Percentiles rank a stretch among this genome's conserved stretches.
Conservation (phyloP, 2,888 invertebrate genomes). For the Meganola albula region DNA sequence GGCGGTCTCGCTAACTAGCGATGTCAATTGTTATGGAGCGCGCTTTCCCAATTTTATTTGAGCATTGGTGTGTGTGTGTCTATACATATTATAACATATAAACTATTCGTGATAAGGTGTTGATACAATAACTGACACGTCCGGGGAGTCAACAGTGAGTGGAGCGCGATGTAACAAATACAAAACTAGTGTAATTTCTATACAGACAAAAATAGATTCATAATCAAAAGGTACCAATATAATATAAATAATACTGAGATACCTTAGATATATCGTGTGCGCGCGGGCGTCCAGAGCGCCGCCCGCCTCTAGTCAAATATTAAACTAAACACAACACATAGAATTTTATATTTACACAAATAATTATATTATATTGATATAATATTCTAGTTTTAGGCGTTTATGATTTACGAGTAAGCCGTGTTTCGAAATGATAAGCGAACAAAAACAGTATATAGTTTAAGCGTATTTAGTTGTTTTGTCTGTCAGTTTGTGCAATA, state of each 20-base stretch:
- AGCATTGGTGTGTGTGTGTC: conserved; percentile 56
- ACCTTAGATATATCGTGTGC: conserved; percentile 48
- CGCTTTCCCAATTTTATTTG: conserved; percentile 58
- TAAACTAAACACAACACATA: conserved; percentile 72
- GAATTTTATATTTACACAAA: conserved; percentile 79
- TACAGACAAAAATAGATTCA: conserved; percentile 78
- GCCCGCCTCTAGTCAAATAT: conserved; percentile 77
- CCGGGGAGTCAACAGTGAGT: conserved; percentile 67
- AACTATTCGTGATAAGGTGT: conserved; percentile 69
- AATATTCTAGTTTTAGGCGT: conserved; percentile 77
- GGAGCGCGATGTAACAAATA: conserved; percentile 52
- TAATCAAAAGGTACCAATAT: conserved; percentile 86
- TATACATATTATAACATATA: conserved; percentile 40
- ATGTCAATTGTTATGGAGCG: conserved; percentile 68
- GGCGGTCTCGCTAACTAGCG: conserved; percentile 50
- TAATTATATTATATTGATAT: conserved; percentile 77
- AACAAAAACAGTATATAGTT: conserved; percentile 43
- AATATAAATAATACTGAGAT: conserved; percentile 73
- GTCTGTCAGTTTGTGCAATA: conserved; percentile 68
- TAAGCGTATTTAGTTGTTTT: conserved; percentile 60
- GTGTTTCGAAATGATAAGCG: conserved; percentile 41
- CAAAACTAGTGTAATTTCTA: conserved; percentile 78
- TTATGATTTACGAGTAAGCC: conserved; percentile 70
- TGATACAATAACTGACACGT: conserved; percentile 55
- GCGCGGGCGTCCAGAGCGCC: conserved; percentile 53